Percentiles rank a stretch among this genome's conserved stretches.
phyloP scores from a whole-genome alignment of 1,140 invertebrate species.

The Orussus abietinus region DNA sequence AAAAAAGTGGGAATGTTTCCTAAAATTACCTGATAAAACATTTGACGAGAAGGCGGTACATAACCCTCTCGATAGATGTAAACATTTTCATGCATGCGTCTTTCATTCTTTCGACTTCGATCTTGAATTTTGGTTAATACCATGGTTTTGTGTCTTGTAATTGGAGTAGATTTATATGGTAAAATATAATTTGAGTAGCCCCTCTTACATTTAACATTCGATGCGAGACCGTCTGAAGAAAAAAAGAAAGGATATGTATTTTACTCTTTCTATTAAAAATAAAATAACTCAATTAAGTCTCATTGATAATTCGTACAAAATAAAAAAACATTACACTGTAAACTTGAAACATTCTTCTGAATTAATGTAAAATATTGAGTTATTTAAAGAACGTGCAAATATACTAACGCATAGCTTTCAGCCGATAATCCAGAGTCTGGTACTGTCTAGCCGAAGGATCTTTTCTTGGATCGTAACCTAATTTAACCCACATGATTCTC shows the following conservation, averaged over 20 bases:
- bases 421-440: conserved; percentile 82
- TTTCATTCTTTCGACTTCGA: conserved; percentile 31
- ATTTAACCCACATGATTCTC: conserved; percentile 78
- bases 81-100: conserved; percentile 45
- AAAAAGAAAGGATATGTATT: conserved; percentile 12
- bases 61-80: conserved; percentile 67
- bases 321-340: not conserved
- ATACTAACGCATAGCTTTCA: conserved; percentile 63
- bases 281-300: not conserved
- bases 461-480: conserved; percentile 83
- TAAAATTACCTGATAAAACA: conserved; percentile 73
- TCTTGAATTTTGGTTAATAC: conserved; percentile 38
- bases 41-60: conserved; percentile 71
- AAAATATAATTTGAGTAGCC: conserved; percentile 54
- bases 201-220: conserved; percentile 57
- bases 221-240: conserved; percentile 54
- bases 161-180: conserved; percentile 52
- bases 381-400: not conserved
- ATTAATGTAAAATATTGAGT: conserved; percentile 1
- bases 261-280: conserved; percentile 2
- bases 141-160: conserved; percentile 44
- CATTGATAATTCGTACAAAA: no score
- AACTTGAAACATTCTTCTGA: not conserved
- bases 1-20: no score
- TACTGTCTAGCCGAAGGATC: conserved; percentile 74